phyloP scores from a whole-genome alignment of 2,888 invertebrate genomes.

The Glaucopsyche alexis region DNA sequence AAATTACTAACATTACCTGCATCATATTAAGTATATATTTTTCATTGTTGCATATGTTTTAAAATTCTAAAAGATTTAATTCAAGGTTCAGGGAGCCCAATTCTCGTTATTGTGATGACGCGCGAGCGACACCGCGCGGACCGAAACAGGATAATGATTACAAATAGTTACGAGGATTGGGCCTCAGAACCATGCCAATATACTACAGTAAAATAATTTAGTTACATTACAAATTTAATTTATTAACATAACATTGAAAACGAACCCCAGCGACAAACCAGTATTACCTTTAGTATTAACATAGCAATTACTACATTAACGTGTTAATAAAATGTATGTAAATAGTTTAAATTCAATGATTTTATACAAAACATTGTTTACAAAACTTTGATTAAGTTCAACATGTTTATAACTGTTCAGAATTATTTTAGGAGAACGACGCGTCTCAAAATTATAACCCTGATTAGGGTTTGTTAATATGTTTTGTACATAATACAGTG shows the following conservation, averaged over 20 bases:
- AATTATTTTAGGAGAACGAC: background rate
- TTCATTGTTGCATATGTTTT: background rate
- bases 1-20: background rate
- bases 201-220: background rate
- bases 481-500: slow-evolving; percentile 8
- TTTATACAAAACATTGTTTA: slow-evolving; percentile 11
- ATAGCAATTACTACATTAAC: slow-evolving; percentile 12
- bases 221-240: background rate
- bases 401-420: background rate
- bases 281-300: slow-evolving; percentile 27
- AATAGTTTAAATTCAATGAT: slow-evolving; percentile 14
- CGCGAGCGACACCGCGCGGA: too few species aligned
- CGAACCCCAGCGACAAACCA: slow-evolving; percentile 11
- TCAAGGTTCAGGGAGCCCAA: background rate
- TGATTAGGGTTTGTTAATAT: background rate
- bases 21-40: background rate
- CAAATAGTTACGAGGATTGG: too few species aligned
- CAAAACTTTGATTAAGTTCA: background rate
- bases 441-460: slow-evolving; percentile 18
- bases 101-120: too few species aligned
- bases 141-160: too few species aligned
- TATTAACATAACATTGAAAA: background rate
- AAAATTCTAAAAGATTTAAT: background rate
- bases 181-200: background rate
- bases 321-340: too few species aligned